Base-by-base conservation (phyloP, 2,888 invertebrate genomes). In the Trachelus tabidus region DNA sequence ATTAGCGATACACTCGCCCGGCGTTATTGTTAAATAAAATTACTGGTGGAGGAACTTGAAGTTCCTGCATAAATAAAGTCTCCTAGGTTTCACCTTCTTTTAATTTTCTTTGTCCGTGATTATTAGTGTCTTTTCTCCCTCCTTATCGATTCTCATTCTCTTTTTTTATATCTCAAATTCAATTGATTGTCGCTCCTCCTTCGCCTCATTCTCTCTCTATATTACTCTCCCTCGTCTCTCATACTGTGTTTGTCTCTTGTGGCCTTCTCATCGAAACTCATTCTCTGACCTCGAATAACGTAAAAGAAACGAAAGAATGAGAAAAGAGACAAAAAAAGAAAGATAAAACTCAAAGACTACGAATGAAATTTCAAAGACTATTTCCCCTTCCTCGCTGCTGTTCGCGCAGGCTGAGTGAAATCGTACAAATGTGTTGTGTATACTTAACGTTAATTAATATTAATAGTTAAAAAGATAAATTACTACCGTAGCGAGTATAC, bases 361-460 rank as follows among this genome's bases (percentile, higher is more conserved):
- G 71, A 71, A 71, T 33, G 71, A 71, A 71, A 71, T 71, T 56
- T 56, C 56, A 56, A 23, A 56, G 56, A 56, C 56, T 56, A 56
- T 56, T 56, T 79, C 81, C 83, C 79, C 84, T 87, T 86, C 87
- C 86, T 89, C 85, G 85, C 85, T 85, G 86, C 86, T 87, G 85
- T 83, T 87, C 83, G 85, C 85, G 86, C 87, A 83, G 86, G 86
- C 86, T 87, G 89, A 91, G 89, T 87, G 88, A 90, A 89, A 89
- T 90, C 91, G 91, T 91, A 91, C 91, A 91, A 91, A 91, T 90
- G 88, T 91, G 89, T 90, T 91, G 91, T 90, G 90, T 91, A 91
- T 91, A 91, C 89, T 90, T 90, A 90, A 90, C 88, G 87, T 89
- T 90, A 88, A 89, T 88, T 88, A 85, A 88, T 88, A 88, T 87